Evolutionary conservation across 2,888 invertebrate genomes (phyloP).

Genomic region (Willowsia nigromaculata): DNA sequence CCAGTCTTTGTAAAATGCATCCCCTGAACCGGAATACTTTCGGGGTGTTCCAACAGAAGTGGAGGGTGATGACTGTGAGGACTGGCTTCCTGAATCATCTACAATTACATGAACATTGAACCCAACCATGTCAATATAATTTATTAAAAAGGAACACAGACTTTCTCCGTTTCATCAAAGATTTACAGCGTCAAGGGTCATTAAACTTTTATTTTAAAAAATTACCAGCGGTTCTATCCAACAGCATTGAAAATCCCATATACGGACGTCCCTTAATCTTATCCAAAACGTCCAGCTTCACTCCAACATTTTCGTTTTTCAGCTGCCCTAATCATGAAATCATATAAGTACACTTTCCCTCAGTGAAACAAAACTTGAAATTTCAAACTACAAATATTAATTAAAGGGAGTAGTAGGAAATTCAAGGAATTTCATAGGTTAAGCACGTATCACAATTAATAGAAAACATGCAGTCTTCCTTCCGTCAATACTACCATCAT

Average conservation of each 20-base stretch:
- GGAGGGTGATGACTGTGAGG: background rate
- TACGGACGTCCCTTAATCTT: background rate
- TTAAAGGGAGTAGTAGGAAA: background rate
- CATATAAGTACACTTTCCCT: background rate
- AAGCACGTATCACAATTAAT: too few species aligned
- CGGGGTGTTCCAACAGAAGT: background rate
- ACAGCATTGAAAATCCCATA: slow-evolving; percentile 1
- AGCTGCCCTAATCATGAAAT: slow-evolving; percentile 69
- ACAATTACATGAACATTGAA: background rate
- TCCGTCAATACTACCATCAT: background rate
- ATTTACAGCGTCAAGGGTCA: background rate
- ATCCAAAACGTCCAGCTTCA: slow-evolving; percentile 59
- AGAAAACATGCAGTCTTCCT: background rate
- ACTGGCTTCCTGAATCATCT: background rate
- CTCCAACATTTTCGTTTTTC: slow-evolving; percentile 61
- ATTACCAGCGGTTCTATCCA: slow-evolving; percentile 33
- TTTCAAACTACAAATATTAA: background rate
- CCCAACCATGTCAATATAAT: background rate
- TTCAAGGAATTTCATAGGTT: background rate
- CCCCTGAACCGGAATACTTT: slow-evolving; percentile 38
- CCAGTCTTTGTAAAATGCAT: slow-evolving; percentile 58
- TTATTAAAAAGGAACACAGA: background rate
- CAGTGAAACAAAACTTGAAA: background rate
- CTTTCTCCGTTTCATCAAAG: background rate
- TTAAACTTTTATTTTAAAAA: background rate